Evolutionary conservation across 2,113 vertebrate species (phyloP).

Genomic region (Hymenochirus boettgeri): DNA sequence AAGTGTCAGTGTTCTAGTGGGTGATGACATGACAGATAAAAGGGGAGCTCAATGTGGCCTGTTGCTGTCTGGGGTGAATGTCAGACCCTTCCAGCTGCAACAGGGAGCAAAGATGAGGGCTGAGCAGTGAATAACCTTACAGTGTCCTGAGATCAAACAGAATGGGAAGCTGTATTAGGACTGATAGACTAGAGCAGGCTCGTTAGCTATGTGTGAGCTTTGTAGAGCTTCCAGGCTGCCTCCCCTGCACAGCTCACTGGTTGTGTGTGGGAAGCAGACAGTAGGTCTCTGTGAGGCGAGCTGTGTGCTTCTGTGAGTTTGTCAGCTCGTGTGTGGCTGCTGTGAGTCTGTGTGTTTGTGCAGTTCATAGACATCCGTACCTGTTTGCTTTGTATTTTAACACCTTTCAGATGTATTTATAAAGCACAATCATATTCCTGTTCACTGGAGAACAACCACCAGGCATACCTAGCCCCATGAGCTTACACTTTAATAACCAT

Average conservation of each 20-base stretch:
- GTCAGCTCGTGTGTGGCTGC: background rate
- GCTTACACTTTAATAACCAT: background rate
- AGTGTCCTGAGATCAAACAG: background rate
- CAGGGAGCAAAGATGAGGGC: background rate
- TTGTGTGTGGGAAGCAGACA: constrained; percentile 30
- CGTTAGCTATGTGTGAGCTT: constrained; percentile 7
- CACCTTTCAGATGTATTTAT: no score
- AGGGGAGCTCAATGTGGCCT: no score
- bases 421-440: background rate
- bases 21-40: no score
- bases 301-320: background rate
- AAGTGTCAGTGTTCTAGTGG: no score
- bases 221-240: constrained; percentile 22
- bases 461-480: background rate
- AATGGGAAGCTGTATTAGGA: constrained; percentile 9
- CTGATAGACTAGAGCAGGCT: background rate
- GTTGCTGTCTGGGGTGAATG: no score
- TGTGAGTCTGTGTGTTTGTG: no score
- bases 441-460: background rate
- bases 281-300: constrained; percentile 15
- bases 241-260: constrained; percentile 14
- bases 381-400: background rate
- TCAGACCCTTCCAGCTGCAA: background rate
- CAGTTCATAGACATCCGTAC: background rate
- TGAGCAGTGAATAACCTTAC: background rate